Percentiles rank a stretch among this genome's conserved stretches.
These are phyloP conservation scores for Aphaenogaster ashmeadi DNA, from an alignment of 1,140 invertebrate genomes.

Conservation along the genomic window DNA sequence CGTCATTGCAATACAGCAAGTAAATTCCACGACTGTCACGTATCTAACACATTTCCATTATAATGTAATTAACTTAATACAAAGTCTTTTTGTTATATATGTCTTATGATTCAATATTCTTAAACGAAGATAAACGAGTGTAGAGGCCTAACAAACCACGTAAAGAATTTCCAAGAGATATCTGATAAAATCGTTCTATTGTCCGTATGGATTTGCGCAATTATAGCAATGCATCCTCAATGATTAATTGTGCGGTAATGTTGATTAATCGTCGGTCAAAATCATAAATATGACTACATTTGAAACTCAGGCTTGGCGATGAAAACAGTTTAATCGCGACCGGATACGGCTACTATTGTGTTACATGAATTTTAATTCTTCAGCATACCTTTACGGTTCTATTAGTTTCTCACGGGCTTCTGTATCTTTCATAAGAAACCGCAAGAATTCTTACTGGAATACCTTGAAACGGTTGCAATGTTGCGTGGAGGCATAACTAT, in stretches of 20 bases:
- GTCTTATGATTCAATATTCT: slow-evolving; percentile 1
- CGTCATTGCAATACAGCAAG: not conserved
- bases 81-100: slow-evolving; percentile 14
- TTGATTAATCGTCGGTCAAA: slow-evolving; percentile 66
- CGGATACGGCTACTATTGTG: slow-evolving; percentile 55
- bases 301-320: slow-evolving; percentile 16
- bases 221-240: slow-evolving; percentile 42
- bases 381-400: slow-evolving; percentile 41
- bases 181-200: slow-evolving; percentile 56
- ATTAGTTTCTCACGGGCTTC: slow-evolving; percentile 46
- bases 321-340: slow-evolving; percentile 56
- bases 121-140: slow-evolving; percentile 26
- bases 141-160: not conserved
- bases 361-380: slow-evolving; percentile 67
- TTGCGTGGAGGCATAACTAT: slow-evolving; percentile 4
- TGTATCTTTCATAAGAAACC: slow-evolving; percentile 10
- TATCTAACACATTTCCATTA: not conserved
- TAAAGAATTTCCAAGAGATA: not conserved
- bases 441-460: slow-evolving; percentile 44
- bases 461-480: not conserved
- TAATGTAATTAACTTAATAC: not conserved
- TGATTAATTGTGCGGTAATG: slow-evolving; percentile 65
- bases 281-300: not conserved
- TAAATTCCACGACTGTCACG: not conserved
- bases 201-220: slow-evolving; percentile 52